A percentile compares a stretch with the other conserved stretches of the same genome.
Evolutionary conservation across 1,140 invertebrate species (phyloP).

Genomic region (Mizuhopecten yessoensis): DNA sequence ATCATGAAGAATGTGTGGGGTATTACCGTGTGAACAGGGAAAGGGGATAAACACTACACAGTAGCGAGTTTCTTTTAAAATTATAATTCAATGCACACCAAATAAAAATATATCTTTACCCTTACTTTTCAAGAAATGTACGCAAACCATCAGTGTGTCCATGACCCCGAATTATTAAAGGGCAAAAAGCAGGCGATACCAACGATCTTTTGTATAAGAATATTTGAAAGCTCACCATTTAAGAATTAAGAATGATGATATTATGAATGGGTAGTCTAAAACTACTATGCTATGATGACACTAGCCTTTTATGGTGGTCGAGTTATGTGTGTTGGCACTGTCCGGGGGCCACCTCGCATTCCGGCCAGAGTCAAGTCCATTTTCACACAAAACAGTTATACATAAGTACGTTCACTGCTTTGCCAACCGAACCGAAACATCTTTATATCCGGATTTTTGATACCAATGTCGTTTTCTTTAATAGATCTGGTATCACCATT

Average conservation of each 20-base stretch:
- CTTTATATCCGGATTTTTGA: not conserved
- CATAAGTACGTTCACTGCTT: not conserved
- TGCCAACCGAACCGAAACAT: conserved; percentile 2
- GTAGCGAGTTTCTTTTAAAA: no score
- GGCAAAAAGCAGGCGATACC: not conserved
- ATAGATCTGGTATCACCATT: not conserved
- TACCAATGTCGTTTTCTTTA: conserved; percentile 17
- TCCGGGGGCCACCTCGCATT: not conserved
- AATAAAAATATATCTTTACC: no score
- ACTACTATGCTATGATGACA: not conserved
- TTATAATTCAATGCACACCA: no score
- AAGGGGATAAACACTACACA: no score
- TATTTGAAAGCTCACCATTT: conserved; percentile 1
- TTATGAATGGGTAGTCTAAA: not conserved
- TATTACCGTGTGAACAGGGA: not conserved
- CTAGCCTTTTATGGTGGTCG: not conserved
- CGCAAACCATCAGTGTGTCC: not conserved
- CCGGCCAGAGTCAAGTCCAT: not conserved
- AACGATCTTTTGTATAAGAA: not conserved
- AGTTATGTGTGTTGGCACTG: not conserved
- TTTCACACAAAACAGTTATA: not conserved
- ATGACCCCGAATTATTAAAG: not conserved
- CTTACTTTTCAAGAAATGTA: no score
- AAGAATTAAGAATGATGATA: not conserved
- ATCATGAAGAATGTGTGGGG: not conserved